These are phyloP conservation scores for Nothocercus nigrocapillus DNA, from an alignment of 2,113 vertebrate species.

Conservation along the genomic window DNA sequence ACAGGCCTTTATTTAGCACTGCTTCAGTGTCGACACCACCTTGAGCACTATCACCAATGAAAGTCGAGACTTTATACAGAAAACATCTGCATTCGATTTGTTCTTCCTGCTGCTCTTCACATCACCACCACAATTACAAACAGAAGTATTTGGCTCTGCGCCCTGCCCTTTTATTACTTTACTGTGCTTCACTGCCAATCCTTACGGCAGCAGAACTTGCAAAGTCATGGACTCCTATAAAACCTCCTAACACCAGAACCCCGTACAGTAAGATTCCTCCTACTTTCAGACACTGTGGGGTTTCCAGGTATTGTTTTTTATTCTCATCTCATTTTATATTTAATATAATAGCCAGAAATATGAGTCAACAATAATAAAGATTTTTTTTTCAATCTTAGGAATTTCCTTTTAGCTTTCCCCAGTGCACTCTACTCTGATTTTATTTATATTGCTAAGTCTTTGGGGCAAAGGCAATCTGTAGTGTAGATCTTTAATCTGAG, in stretches of 20 bases:
- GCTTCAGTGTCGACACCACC: conserved; percentile 14
- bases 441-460: neutral
- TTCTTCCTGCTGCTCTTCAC: conserved; percentile 64
- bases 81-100: conserved; percentile 65
- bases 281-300: neutral
- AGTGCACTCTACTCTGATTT: neutral
- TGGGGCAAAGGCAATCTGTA: neutral
- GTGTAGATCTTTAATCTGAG: neutral
- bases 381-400: neutral
- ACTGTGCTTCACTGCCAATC: conserved; percentile 64
- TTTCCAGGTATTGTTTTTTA: conserved; percentile 73
- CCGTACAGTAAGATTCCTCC: neutral
- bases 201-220: conserved; percentile 72
- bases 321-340: conserved; percentile 50
- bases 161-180: conserved; percentile 71
- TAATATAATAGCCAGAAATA: conserved; percentile 70
- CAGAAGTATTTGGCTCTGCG: conserved; percentile 59
- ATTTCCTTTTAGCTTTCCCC: conserved; percentile 56
- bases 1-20: neutral
- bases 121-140: conserved; percentile 70
- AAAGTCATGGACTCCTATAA: conserved; percentile 66
- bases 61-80: conserved; percentile 15
- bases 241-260: conserved; percentile 7
- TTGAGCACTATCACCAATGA: conserved; percentile 34
- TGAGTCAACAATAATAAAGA: conserved; percentile 63